phyloP scores from a whole-genome alignment of 1,140 invertebrate species.

The Drosophila murphyi region DNA sequence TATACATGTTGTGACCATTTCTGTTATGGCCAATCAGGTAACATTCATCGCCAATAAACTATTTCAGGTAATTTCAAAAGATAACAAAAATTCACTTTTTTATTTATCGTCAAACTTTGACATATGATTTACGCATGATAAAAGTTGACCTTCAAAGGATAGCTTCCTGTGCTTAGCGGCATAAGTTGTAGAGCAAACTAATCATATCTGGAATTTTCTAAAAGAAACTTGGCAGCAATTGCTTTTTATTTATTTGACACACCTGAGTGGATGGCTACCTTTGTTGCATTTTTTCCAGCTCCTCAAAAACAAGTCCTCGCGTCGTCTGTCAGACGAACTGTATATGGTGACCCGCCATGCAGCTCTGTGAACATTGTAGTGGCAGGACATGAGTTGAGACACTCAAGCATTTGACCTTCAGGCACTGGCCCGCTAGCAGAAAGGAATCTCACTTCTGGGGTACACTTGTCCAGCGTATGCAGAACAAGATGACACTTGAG shows the following conservation, averaged over 20 bases:
- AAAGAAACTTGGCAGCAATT: conserved; percentile 13
- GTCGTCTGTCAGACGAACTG: conserved; percentile 14
- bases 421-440: conserved; percentile 24
- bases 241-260: conserved; percentile 53
- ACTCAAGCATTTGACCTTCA: conserved; percentile 35
- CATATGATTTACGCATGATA: neutral
- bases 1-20: neutral
- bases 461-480: conserved; percentile 25
- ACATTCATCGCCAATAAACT: neutral
- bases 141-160: neutral
- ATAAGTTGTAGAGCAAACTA: conserved; percentile 17
- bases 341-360: conserved; percentile 31
- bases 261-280: conserved; percentile 59
- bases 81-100: neutral
- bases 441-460: conserved; percentile 1
- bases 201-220: conserved; percentile 20
- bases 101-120: neutral
- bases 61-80: neutral
- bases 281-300: conserved; percentile 51
- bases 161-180: neutral
- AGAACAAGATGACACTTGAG: conserved; percentile 29
- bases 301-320: conserved; percentile 39
- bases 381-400: neutral
- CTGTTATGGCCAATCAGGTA: conserved; percentile 10
- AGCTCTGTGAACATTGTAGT: too few species aligned